Base-by-base conservation (phyloP, 2,797 vertebrate genomes). In the Glossophaga mutica region DNA sequence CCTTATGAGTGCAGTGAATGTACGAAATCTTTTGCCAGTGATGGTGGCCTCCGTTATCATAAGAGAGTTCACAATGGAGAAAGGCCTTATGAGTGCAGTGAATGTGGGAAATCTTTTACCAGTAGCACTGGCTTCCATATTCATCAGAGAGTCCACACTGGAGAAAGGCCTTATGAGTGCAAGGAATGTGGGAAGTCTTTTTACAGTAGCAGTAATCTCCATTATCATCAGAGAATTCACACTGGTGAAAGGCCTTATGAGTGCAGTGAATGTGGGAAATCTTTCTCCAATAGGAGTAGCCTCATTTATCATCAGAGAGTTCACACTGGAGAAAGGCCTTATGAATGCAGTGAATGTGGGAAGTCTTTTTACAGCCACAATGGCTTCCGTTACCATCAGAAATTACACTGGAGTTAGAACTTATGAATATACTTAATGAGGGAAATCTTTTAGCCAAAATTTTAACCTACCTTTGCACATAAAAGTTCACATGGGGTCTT, bases 1-100 rank as follows among this genome's bases (percentile, higher is more conserved):
- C 95, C 96, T 2, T 95, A 87, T 71, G 39, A 71, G 10, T 97
- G 96, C n/a, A 81, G 76, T 6, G 94, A 94, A 57, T 97, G 95
- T 85, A 93, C 93, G 42, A 97, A 95, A 37, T 91, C 84, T 29
- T 97, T 96, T 39, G 91, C 82, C 37, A 71, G 82, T 39, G 74
- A 90, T 14, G 68, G 70, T 37, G 83, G 87, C 29, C 90, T 95
- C 26, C 91, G 46, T n/a, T 77, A 70, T 18, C 95, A 96, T 14
- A 57, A 93, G 22, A 95, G 83, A 77, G 90, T 93, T 34, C 87
- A 95, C 15, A n/a, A 76, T 62, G 77, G 91, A 68, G 76, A 90
- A 67, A 70, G 70, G 34, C 52, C 46, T 15, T 90, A 82, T 42
- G 22, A 81, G 22, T 10, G 88, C 55, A 29, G 16, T 19, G 62